phyloP scores from a whole-genome alignment of 2,888 invertebrate species.

The Pseudococcus jackbeardsleyi region DNA sequence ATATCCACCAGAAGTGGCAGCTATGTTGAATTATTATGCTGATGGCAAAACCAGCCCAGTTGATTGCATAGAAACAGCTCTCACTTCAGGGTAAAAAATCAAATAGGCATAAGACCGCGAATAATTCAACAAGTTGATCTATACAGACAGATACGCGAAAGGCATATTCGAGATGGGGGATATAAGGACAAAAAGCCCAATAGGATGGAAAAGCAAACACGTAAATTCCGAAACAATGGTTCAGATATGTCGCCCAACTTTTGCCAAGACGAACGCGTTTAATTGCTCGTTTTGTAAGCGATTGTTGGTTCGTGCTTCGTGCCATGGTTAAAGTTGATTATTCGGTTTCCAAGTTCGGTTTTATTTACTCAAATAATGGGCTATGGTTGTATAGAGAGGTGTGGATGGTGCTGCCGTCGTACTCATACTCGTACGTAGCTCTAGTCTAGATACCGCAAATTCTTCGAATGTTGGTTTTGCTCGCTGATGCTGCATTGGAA shows the following conservation, averaged over 20 bases:
- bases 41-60: neutral
- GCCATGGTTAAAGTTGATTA: neutral
- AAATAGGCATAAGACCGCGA: neutral
- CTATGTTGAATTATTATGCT: neutral
- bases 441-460: slow-evolving; percentile 5
- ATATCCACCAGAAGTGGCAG: neutral
- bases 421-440: neutral
- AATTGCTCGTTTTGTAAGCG: slow-evolving; percentile 23
- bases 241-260: neutral
- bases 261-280: neutral
- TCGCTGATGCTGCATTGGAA: neutral
- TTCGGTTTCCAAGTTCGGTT: slow-evolving; percentile 4
- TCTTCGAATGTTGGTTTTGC: slow-evolving; percentile 16
- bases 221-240: slow-evolving; percentile 10
- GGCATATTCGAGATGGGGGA: neutral
- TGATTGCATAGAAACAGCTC: neutral
- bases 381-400: neutral
- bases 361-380: slow-evolving; percentile 20
- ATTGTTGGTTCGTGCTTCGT: slow-evolving; percentile 8
- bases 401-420: neutral
- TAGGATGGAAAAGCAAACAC: neutral
- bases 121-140: slow-evolving; percentile 10
- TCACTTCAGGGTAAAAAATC: neutral
- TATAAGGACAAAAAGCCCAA: neutral
- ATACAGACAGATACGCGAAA: neutral